Conservation (phyloP, 2,797 vertebrate species). For the Rhinogobio ventralis region DNA sequence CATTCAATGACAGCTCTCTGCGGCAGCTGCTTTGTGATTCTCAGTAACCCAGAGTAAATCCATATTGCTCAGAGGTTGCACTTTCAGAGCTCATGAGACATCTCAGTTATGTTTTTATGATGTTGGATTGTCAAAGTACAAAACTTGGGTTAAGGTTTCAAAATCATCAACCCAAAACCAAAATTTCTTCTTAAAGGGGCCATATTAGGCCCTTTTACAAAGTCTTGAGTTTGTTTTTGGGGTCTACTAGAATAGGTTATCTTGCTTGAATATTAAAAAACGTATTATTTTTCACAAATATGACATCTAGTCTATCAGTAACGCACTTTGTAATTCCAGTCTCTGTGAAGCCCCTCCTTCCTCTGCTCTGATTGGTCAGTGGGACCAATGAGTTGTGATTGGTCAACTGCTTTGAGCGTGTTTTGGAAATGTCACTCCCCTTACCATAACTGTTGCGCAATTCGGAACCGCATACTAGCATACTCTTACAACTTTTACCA, state of each 20-base stretch:
- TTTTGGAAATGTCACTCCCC: neutral
- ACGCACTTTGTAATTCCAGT: neutral
- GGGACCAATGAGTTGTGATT: neutral
- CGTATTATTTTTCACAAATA: neutral
- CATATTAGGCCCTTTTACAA: neutral
- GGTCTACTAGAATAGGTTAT: neutral
- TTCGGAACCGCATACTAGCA: neutral
- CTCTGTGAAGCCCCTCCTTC: neutral
- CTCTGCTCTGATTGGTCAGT: neutral
- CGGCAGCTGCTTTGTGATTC: slow-evolving; percentile 8
- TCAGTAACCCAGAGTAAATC: slow-evolving; percentile 9
- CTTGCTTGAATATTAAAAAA: neutral
- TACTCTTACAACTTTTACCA: too few species aligned
- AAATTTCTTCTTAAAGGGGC: neutral
- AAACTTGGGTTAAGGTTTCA: neutral
- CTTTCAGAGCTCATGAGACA: slow-evolving; percentile 8
- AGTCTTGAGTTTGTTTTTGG: too few species aligned
- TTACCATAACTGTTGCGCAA: neutral
- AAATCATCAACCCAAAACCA: neutral
- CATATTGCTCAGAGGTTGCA: neutral
- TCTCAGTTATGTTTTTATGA: slow-evolving; percentile 2
- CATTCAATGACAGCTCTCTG: slow-evolving; percentile 16
- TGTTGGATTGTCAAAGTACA: slow-evolving; percentile 7
- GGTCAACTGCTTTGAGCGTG: neutral
- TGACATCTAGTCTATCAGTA: neutral